A percentile compares a stretch with the other conserved stretches of the same genome.
phyloP scores from a whole-genome alignment of 2,113 vertebrate species.

The Lophius piscatorius region DNA sequence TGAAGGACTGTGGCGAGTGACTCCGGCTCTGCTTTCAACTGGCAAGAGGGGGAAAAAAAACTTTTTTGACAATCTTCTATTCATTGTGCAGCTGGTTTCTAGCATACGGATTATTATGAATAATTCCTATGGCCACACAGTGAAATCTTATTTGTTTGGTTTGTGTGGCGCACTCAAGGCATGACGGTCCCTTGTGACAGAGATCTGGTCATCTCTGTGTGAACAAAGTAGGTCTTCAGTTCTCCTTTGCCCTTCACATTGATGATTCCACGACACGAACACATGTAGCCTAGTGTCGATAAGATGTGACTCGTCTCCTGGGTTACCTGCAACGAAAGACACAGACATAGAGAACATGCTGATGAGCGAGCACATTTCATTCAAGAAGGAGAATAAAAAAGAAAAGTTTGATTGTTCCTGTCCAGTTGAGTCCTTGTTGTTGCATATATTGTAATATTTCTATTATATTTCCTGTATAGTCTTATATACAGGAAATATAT shows the following conservation, averaged over 20 bases:
- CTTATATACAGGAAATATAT: no score
- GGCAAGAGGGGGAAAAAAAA: slow-evolving; percentile 38
- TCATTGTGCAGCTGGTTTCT: slow-evolving; percentile 31
- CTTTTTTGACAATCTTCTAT: slow-evolving; percentile 24
- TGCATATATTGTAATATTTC: no score
- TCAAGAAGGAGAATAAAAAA: no score
- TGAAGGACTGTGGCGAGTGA: slow-evolving; percentile 21
- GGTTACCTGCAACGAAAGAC: slow-evolving; percentile 79
- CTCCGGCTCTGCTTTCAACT: slow-evolving; percentile 15
- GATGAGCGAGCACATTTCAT: no score
- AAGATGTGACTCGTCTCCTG: slow-evolving; percentile 90
- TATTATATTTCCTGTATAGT: no score
- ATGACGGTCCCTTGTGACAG: slow-evolving; percentile 88
- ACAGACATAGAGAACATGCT: no score
- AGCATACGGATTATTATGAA: slow-evolving; percentile 46
- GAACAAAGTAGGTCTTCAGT: slow-evolving; percentile 95
- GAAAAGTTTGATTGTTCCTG: no score
- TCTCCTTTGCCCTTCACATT: slow-evolving; percentile 99
- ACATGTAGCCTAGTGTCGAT: slow-evolving; percentile 90
- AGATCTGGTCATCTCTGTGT: slow-evolving; percentile 95
- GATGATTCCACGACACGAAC: slow-evolving; percentile 95
- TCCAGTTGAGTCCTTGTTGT: no score
- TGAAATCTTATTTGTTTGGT: slow-evolving; percentile 23
- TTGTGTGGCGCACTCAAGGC: slow-evolving; percentile 60
- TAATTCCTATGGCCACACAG: slow-evolving; percentile 32